Conservation (phyloP, 1,140 invertebrate species). For the Trissolcus basalis region DNA sequence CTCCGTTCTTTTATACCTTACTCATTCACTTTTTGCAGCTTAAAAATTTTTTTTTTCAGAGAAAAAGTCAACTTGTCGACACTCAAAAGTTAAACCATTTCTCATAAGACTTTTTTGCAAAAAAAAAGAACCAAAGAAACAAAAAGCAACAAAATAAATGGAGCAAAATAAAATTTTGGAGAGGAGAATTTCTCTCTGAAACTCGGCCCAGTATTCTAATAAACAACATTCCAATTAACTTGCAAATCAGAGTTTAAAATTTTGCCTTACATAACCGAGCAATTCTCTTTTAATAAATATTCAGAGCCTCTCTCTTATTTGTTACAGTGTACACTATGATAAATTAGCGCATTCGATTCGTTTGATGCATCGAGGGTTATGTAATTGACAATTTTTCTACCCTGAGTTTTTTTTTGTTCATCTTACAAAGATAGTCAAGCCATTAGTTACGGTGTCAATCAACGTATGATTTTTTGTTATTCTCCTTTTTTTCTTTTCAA, state of each 20-base stretch:
- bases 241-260: too few species aligned
- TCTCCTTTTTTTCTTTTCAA: slow-evolving; percentile 4
- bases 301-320: slow-evolving; percentile 16
- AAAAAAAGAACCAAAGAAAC: too few species aligned
- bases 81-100: slow-evolving; percentile 6
- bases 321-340: slow-evolving; percentile 18
- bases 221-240: slow-evolving; percentile 1
- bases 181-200: neutral
- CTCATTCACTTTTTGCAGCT: too few species aligned
- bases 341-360: neutral
- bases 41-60: too few species aligned
- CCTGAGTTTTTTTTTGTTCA: too few species aligned
- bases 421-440: too few species aligned
- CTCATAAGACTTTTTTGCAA: slow-evolving; percentile 13
- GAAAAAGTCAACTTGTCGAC: too few species aligned
- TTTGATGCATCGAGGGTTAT: too few species aligned
- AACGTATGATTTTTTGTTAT: neutral
- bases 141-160: too few species aligned
- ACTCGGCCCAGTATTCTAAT: slow-evolving; percentile 20
- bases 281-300: slow-evolving; percentile 8
- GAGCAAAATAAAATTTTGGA: too few species aligned
- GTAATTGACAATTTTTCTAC: too few species aligned
- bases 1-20: neutral
- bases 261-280: neutral
- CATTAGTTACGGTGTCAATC: too few species aligned